phyloP scores from a whole-genome alignment of 2,113 vertebrate species.

The Callaeas wilsoni region DNA sequence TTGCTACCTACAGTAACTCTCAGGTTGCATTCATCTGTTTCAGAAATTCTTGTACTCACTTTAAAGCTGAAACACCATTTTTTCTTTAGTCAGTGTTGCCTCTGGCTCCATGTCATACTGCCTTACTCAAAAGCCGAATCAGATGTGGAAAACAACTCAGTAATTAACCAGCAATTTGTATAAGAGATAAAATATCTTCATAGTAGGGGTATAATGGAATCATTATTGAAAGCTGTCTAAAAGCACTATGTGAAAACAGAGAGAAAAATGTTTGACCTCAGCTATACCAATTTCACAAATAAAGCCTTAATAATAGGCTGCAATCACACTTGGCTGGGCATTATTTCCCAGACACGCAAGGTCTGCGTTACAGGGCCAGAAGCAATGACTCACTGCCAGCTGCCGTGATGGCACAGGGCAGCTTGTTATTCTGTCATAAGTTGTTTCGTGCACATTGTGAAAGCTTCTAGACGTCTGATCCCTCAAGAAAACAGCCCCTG shows the following conservation, averaged over 20 bases:
- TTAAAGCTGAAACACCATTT: neutral
- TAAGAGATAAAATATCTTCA: conserved; percentile 28
- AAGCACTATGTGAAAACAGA: conserved; percentile 21
- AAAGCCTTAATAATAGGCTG: conserved; percentile 69
- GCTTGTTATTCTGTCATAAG: conserved; percentile 46
- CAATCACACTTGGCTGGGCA: conserved; percentile 69
- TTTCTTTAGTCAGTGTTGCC: neutral
- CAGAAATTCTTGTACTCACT: neutral
- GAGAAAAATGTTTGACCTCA: conserved; percentile 61
- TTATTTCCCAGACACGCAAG: conserved; percentile 66
- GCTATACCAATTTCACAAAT: conserved; percentile 62
- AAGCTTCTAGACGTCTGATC: conserved; percentile 17
- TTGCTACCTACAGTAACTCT: neutral
- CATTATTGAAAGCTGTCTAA: conserved; percentile 38
- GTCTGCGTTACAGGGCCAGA: conserved; percentile 57
- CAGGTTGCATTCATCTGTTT: neutral
- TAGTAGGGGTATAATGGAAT: neutral
- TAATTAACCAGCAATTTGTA: conserved; percentile 65
- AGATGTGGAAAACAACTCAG: conserved; percentile 19
- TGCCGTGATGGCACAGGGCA: conserved; percentile 52
- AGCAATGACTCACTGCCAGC: conserved; percentile 67
- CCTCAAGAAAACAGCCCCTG: neutral
- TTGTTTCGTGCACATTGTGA: neutral
- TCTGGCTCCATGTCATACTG: conserved; percentile 13
- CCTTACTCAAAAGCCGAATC: conserved; percentile 30